Evolutionary conservation across 2,797 vertebrate genomes (phyloP).

Genomic region (Halcyon badia): DNA sequence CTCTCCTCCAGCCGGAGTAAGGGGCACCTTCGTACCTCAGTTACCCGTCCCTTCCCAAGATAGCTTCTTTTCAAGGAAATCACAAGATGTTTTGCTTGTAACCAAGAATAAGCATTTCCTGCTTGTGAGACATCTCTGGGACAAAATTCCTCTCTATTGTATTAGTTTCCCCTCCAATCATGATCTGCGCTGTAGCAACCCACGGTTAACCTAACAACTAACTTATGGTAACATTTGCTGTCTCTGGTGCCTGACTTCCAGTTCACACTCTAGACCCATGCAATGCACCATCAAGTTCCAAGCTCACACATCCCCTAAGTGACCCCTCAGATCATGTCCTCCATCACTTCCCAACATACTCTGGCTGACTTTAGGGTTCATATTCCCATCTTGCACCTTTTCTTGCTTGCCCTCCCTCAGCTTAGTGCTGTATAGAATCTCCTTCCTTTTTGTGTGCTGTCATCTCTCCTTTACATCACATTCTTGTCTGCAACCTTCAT

Average conservation of each 20-base stretch:
- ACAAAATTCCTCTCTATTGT: neutral
- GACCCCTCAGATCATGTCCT: neutral
- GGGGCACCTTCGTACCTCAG: neutral
- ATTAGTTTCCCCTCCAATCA: neutral
- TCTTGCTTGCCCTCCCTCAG: neutral
- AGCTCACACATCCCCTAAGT: neutral
- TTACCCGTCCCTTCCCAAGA: neutral
- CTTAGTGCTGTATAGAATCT: neutral
- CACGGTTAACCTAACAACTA: neutral
- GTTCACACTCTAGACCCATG: neutral
- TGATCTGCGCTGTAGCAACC: neutral
- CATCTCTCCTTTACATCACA: neutral
- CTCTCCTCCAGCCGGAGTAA: neutral
- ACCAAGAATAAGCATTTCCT: neutral
- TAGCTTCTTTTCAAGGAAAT: neutral
- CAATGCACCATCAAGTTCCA: neutral
- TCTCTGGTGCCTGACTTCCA: neutral
- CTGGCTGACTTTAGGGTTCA: neutral
- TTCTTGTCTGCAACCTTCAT: neutral
- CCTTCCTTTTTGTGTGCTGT: neutral
- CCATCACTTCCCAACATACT: neutral
- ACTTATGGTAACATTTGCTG: rapidly evolving
- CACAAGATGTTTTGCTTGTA: neutral
- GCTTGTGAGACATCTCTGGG: neutral
- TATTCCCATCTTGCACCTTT: neutral